Conservation (phyloP, 2,113 vertebrate genomes). For the Corythornis vintsioides region DNA sequence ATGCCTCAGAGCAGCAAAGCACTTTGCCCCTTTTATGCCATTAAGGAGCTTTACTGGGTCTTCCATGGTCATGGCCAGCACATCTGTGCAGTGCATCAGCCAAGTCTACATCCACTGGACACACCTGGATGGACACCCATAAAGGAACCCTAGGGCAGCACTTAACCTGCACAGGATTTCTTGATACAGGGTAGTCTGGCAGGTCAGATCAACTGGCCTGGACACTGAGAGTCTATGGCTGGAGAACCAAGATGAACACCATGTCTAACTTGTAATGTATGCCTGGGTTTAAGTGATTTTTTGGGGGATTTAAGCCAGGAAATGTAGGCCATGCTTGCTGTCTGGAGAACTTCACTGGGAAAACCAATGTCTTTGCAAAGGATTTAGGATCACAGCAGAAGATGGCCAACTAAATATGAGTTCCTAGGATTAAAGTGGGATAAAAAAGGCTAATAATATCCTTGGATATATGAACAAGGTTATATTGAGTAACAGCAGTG, state of each 20-base stretch:
- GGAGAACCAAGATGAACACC: background rate
- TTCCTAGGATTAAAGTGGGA: background rate
- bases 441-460: background rate
- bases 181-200: background rate
- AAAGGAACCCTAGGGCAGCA: background rate
- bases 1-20: background rate
- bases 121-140: background rate
- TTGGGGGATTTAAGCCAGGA: background rate
- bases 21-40: background rate
- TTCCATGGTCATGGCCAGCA: background rate
- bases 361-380: background rate
- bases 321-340: background rate
- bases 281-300: background rate
- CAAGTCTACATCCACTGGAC: background rate
- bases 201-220: background rate
- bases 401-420: background rate
- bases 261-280: background rate
- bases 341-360: background rate
- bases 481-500: background rate
- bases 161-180: background rate
- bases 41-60: background rate
- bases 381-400: background rate
- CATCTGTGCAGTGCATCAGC: fast-evolving
- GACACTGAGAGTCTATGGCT: background rate
- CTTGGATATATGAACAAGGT: background rate